Evolutionary conservation across 1,140 invertebrate species (phyloP), one percentile per base, ranked within the genome.

Genomic region (Pogonognathellus flavescens): DNA sequence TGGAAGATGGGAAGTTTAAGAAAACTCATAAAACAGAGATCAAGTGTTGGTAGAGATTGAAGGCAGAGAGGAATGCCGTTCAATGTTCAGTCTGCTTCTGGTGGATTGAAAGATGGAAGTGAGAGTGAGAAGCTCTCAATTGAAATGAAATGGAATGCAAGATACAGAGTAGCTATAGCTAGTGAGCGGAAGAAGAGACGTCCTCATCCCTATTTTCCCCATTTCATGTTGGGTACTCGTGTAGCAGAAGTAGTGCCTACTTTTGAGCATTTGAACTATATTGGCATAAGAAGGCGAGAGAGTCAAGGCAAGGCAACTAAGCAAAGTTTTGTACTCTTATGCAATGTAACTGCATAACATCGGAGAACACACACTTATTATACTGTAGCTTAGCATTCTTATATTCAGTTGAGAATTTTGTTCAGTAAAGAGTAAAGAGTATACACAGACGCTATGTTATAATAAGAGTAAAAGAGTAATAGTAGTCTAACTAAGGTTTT

Each of bases 121-220:
- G 76, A 66, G 59, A 81, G 80, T 81, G 84, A 70, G 76, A 81
- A 85, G 59, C 57, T 86, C 72, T 86, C 80, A 83, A 86, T 86
- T 86, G 85, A 86, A 86, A 86, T 86, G 85, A 86, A 86, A 85
- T 85, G 85, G 85, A 86, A 86, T 86, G 85, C 85, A 81, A 86
- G 84, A 82, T 82, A 85, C 76, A 85, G 84, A 85, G 84, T 85
- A 85, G 84, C 76, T 57, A 81, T 85, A 85, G 84, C 76, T 57
- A 81, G 57, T 53, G 18, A 52, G 22, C 55, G 59, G 50, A 70
- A 85, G 41, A 76, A 59, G 84, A 81, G 76, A 85, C 53, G 52
- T 66, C 84, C 57, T 80, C 55, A 50, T 62, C 70, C 70, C 52
- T 84, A 60, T 80, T 83, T 83, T 83, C 59, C 41, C 82, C 82